Percentiles rank a stretch among this genome's conserved stretches.
Evolutionary conservation across 1,140 invertebrate genomes (phyloP).

Genomic region (Sycophaga agraensis): DNA sequence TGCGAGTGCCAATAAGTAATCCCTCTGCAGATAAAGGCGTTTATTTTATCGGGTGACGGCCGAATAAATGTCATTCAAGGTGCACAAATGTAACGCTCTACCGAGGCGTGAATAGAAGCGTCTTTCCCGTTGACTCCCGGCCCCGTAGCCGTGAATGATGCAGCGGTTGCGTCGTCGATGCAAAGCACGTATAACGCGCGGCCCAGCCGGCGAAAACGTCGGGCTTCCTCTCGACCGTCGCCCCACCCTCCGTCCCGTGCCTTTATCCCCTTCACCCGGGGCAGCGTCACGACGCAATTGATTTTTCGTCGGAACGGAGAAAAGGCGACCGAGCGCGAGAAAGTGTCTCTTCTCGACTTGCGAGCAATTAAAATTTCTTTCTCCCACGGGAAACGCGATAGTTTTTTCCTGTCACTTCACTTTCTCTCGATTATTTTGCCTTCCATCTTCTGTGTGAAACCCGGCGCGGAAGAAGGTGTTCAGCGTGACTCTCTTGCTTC

Average conservation of each 20-base stretch:
- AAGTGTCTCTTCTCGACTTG: not conserved
- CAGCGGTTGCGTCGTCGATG: slow-evolving; percentile 26
- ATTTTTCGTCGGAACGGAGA: slow-evolving; percentile 4
- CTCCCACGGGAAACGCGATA: no score
- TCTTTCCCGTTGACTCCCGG: not conserved
- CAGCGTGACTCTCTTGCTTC: no score
- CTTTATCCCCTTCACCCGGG: no score
- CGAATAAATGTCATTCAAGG: slow-evolving; percentile 15
- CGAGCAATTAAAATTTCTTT: no score
- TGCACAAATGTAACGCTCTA: slow-evolving; percentile 14
- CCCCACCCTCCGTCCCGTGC: no score
- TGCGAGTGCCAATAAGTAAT: no score
- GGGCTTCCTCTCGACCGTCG: not conserved
- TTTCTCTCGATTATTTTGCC: no score
- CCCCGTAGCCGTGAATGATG: slow-evolving; percentile 34
- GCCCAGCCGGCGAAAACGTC: slow-evolving; percentile 3
- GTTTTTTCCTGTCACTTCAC: no score
- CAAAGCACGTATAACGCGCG: slow-evolving; percentile 21
- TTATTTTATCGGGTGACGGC: slow-evolving; percentile 23
- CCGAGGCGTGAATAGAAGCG: slow-evolving; percentile 4
- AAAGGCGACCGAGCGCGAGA: not conserved
- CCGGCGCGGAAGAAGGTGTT: no score
- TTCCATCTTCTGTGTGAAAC: no score
- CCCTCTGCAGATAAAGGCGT: not conserved
- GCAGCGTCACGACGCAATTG: not conserved